Percentiles rank a stretch among this genome's conserved stretches.
Evolutionary conservation across 2,888 invertebrate species (phyloP).

Genomic region (Folsomia candida): DNA sequence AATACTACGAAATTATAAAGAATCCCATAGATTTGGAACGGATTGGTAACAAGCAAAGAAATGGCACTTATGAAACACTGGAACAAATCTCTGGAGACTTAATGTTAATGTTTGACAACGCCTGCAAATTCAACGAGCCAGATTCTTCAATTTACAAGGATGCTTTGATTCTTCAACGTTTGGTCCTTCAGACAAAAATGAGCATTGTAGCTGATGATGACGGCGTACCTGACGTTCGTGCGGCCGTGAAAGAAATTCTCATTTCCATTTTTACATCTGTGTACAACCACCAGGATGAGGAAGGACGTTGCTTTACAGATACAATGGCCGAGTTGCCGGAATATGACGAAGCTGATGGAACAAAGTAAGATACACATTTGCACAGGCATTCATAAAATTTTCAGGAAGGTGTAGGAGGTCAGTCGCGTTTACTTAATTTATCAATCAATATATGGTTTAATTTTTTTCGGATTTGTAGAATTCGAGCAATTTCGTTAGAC

Average conservation of each 20-base stretch:
- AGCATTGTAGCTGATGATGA: slow-evolving; percentile 74
- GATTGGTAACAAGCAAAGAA: slow-evolving; percentile 81
- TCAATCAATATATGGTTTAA: too few relatives aligned
- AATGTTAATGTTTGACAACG: slow-evolving; percentile 90
- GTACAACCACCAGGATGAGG: slow-evolving; percentile 94
- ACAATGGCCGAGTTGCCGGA: slow-evolving; percentile 91
- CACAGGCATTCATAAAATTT: background rate
- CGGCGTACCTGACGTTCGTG: slow-evolving; percentile 78
- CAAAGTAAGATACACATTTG: slow-evolving; percentile 60
- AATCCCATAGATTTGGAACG: slow-evolving; percentile 95
- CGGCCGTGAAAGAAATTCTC: slow-evolving; percentile 85
- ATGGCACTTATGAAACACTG: slow-evolving; percentile 70
- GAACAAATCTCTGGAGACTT: slow-evolving; percentile 88
- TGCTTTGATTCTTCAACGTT: slow-evolving; percentile 84
- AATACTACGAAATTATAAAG: slow-evolving; percentile 95
- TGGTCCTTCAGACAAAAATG: slow-evolving; percentile 87
- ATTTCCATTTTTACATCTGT: slow-evolving; percentile 87
- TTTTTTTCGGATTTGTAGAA: too few relatives aligned
- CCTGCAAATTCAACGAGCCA: slow-evolving; percentile 92
- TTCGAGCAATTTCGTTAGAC: slow-evolving; percentile 83
- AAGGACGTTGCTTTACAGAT: slow-evolving; percentile 94
- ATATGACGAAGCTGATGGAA: slow-evolving; percentile 72
- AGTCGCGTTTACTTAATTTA: too few relatives aligned
- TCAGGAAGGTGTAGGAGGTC: too few relatives aligned
- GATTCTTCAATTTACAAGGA: slow-evolving; percentile 97